Base-by-base conservation (phyloP, 2,797 vertebrate species). In the Pipistrellus kuhlii region DNA sequence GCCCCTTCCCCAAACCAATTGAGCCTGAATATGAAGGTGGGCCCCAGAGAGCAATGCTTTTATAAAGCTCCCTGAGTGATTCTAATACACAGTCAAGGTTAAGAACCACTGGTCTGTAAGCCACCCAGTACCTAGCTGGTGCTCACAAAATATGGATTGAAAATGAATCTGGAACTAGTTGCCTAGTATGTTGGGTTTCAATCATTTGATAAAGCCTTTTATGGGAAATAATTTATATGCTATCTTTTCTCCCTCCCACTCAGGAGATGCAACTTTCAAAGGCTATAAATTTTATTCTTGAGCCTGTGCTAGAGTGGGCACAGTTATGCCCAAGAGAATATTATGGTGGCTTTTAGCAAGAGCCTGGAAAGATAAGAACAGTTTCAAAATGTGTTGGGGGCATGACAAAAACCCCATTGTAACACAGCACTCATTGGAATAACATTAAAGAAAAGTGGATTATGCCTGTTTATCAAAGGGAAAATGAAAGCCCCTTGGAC, bases 381-480 rank as follows among this genome's bases (percentile, higher is more conserved):
- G 78, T 96, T 97, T 98, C 95, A 97, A 93, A 96, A 95, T 95
- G 94, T 97, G 96, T 84, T 96, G 53, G 93, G 93, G 95, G 82
- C 85, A 96, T 97, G 93, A 97, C 97, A 97, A 96, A 96, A 96
- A 96, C 59, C 73, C 95, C 90, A 95, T 94, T 98, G 91, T 98
- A 97, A 97, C 95, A 90, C 25, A 95, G 59, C 85, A 21, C 92
- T 94, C 94, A 95, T 97, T 98, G 98, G 98, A 98, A 95, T 97
- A 97, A 96, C 96, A 97, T 97, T 97, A 98, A 97, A 98, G 97
- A 96, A 97, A 97, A 30, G 0, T 77, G 96, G 96, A 95, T 96
- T 98, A 97, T 97, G 94, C 94, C 95, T 55, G 10, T 97, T 97
- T 97, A 97, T 98, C 98, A 98, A 98, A 98, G 92, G 46, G 84